Evolutionary conservation across 2,113 vertebrate species (phyloP), one percentile per base, ranked within the genome.

Genomic region (Daubentonia madagascariensis): DNA sequence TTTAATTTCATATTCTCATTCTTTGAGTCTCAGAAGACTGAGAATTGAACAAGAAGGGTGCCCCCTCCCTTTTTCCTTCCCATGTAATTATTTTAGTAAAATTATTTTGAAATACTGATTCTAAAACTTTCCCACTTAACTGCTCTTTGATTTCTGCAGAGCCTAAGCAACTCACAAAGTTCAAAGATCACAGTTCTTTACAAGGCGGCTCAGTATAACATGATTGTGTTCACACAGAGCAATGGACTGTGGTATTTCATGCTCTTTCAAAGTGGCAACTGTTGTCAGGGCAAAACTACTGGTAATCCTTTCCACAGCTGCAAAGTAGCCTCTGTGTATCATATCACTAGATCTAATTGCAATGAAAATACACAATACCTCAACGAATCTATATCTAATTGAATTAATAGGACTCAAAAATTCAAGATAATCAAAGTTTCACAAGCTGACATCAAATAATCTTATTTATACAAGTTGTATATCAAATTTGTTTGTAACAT

Each of bases 281-380:
- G 94, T 96, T 99, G 98, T 98, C 99, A 98, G 97, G 86, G 83
- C 93, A 98, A 98, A 98, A 96, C 75, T 76, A 79, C 96, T 97
- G 97, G 95, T 98, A 98, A 97, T 98, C 96, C 97, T 99, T 99
- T 98, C 98, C 98, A 85, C 98, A 98, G 98, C 97, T 98, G 98
- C 96, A 98, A 96, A 98, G 91, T 94, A 94, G 98, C 91, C 96
- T 98, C 98, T 98, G 98, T 98, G 97, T 93, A 98, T 98, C 98
- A 95, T 94, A 97, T 95, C 97, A 96, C 72, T 89, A 83, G 91
- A 95, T 91, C 96, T 85, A 93, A 97, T 59, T 54, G 50, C 94
- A 98, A 80, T 48, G 50, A 70, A 97, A 97, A 98, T 94, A 67
- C 76, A 92, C 57, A 95, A 81, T 90, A 83, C 0, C 25, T 98